Evolutionary conservation across 2,113 vertebrate genomes (phyloP), one percentile per base, ranked within the genome.

Genomic region (Platysteira castanea): DNA sequence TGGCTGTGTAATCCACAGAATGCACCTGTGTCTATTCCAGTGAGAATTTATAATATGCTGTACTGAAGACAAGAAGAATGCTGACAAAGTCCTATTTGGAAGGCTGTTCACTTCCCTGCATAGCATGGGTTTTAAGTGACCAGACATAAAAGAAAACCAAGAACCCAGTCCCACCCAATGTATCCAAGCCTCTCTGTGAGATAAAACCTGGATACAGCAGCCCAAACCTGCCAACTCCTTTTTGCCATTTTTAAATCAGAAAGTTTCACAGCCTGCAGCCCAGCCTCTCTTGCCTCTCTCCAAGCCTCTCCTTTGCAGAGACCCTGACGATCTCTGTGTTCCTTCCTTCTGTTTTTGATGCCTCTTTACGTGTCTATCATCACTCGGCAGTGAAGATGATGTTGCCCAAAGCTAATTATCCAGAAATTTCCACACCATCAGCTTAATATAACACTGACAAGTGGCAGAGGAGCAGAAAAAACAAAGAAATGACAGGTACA

Each of bases 61-160:
- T 33, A n/a, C 22, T 49, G 24, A 63, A 42, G 9, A 65, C 22
- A 63, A 63, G 22, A 49, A 47, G 14, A 61, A n/a, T 30, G 28
- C 10, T 64, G 12, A 31, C 8, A 54, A 70, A 69, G 28, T 69
- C 14, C 69, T 80, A 7, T 7, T 27, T 46, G 26, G 39, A 73
- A 84, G 17, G 33, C 10, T 42, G 21, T n/a, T 70, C 9, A 16
- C 26, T 46, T 50, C 47, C 37, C 65, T 60, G 30, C 12, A 7
- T 31, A 24, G 59, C 13, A 33, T 0, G 0, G 13, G 5, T 77
- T 90, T 68, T 28, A 84, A 52, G 15, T 24, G 28, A 50, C 13
- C 54, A 53, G n/a, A 15, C 4, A 20, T 14, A 49, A 59, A 84
- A 90, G 7, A 7, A 37, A 28, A 28, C 6, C 7, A 54, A 50